Evolutionary conservation across 2,888 invertebrate genomes (phyloP), one percentile per base, ranked within the genome.

Genomic region (Latrodectus hesperus): DNA sequence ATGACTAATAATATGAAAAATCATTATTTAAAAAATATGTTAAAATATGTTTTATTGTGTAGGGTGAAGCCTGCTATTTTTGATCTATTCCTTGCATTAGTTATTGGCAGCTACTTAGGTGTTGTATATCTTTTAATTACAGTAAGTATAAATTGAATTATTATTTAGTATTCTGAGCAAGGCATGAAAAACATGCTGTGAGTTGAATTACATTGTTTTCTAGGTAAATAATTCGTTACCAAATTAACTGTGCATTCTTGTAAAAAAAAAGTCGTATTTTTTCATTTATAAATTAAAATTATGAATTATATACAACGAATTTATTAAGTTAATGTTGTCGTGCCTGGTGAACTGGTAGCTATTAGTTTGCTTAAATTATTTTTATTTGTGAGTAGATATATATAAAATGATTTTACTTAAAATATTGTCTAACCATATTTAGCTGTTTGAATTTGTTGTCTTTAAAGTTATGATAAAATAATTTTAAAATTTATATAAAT

Each of bases 61-160:
- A 90, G 90, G 60, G 98, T 99, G 9, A 99, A 99, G 92, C 99
- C 99, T 89, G 99, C 99, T 12, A 95, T 99, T 84, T 99, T 99
- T 93, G 99, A 99, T 94, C 95, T 99, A 91, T 95, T 99, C 90
- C 94, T 99, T 16, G 98, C 98, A 0, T 92, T 96, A 88, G 95
- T 95, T 64, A 98, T 99, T 91, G 93, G 95, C 60, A 94, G 95
- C 49, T 99, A 99, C 92, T 94, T 99, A 81, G 94, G 95, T n/a
- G 91, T 95, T 9, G 94, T 98, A n/a, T 98, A 97, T 93, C 94
- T 96, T 91, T 93, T 95, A 14, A 95, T 98, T 17, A 89, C 84
- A 53, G 89, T 89, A 79, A 90, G 84, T 84, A 60, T n/a, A 12
- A 17, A 38, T 77, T 72, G 9, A 22, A 14, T n/a, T 14, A 14